phyloP scores from a whole-genome alignment of 2,113 vertebrate genomes.

The Perccottus glenii region DNA sequence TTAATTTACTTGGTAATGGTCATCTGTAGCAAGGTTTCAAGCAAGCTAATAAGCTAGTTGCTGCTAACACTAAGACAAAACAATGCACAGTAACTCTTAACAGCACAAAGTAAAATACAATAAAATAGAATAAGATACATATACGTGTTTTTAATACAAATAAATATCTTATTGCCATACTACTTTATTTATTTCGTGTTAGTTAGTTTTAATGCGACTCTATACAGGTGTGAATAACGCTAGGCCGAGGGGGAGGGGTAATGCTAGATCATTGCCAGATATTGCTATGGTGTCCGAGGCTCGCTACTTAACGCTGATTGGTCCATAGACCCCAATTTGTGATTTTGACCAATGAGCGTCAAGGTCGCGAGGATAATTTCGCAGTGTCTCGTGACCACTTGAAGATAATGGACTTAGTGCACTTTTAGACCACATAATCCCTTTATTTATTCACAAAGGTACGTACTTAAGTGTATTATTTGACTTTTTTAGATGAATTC shows the following conservation, averaged over 20 bases:
- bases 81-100: too few relatives aligned
- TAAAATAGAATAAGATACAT: too few relatives aligned
- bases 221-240: too few relatives aligned
- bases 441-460: background rate
- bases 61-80: too few relatives aligned
- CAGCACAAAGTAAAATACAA: too few relatives aligned
- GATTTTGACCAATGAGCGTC: conserved; percentile 48
- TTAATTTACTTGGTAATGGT: too few relatives aligned
- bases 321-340: background rate
- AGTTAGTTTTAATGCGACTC: too few relatives aligned
- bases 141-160: too few relatives aligned
- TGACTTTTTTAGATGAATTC: background rate
- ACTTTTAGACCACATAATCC: background rate
- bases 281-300: conserved; percentile 41
- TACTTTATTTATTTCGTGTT: too few relatives aligned
- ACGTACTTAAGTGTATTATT: background rate
- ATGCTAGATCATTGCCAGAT: background rate
- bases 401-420: background rate
- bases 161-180: too few relatives aligned
- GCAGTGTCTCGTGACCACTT: conserved; percentile 16
- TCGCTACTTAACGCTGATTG: conserved; percentile 51
- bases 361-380: conserved; percentile 16
- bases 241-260: background rate
- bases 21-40: too few relatives aligned
- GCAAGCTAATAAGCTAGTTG: too few relatives aligned